A percentile compares a stretch with the other conserved stretches of the same genome.
These are phyloP conservation scores for Eupithecia abbreviata DNA, from an alignment of 2,888 invertebrate species.

Conservation along the genomic window DNA sequence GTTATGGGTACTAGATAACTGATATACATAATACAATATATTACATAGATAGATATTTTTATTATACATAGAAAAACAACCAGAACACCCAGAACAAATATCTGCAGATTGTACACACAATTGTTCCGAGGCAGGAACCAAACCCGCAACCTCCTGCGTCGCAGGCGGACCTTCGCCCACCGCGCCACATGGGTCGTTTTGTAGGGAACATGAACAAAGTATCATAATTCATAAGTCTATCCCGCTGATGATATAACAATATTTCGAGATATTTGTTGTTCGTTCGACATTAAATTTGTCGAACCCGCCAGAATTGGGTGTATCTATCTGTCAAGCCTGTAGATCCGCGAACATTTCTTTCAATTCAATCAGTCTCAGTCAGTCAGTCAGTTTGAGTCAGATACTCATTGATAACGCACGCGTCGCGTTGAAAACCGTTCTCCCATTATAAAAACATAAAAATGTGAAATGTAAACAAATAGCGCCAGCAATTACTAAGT, in stretches of 20 bases:
- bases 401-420: neutral
- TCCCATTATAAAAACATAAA: neutral
- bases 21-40: too few species aligned
- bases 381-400: neutral
- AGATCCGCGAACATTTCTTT: neutral
- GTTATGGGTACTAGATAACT: too few species aligned
- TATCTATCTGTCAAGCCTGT: neutral
- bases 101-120: too few species aligned
- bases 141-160: too few species aligned
- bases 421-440: too few species aligned
- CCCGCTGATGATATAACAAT: neutral
- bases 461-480: conserved; percentile 15
- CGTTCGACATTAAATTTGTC: neutral
- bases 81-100: too few species aligned
- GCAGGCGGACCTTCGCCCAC: too few species aligned
- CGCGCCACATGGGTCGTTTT: too few species aligned
- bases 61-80: too few species aligned
- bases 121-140: too few species aligned
- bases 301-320: neutral
- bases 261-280: neutral
- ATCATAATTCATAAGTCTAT: neutral
- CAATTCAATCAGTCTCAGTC: neutral
- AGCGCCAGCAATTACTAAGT: conserved; percentile 1
- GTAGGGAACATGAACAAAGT: too few species aligned
- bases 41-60: too few species aligned